Conservation (phyloP, 2,797 vertebrate species). For the Hoplostethus atlanticus region DNA sequence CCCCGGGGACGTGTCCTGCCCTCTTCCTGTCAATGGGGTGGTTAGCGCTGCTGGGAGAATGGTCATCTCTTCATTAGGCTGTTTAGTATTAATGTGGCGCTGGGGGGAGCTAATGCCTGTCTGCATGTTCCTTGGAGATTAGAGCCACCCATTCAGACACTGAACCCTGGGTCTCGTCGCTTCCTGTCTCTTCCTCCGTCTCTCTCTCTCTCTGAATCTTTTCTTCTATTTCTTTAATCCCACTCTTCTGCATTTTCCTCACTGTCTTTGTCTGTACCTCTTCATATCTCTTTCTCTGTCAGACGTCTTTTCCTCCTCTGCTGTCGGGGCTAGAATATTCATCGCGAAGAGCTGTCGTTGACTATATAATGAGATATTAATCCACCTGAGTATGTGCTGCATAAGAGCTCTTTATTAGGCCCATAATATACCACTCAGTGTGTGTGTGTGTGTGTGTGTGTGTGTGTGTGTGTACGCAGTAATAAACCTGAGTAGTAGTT, state of each 20-base stretch:
- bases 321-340: conserved; percentile 46
- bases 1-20: conserved; percentile 42
- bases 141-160: conserved; percentile 60
- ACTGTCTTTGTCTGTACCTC: conserved; percentile 1
- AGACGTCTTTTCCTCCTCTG: not conserved
- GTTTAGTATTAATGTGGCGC: conserved; percentile 42
- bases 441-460: conserved; percentile 10
- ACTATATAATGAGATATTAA: conserved; percentile 77
- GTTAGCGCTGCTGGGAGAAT: conserved; percentile 38
- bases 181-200: conserved; percentile 3
- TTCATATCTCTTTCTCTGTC: conserved; percentile 29
- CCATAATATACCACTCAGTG: conserved; percentile 51
- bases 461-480: conserved; percentile 26
- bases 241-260: conserved; percentile 6
- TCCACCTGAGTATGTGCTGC: conserved; percentile 60
- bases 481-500: conserved; percentile 65
- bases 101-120: conserved; percentile 6
- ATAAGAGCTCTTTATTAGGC: conserved; percentile 77
- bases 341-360: conserved; percentile 51
- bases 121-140: conserved; percentile 31
- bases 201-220: not conserved
- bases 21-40: conserved; percentile 19
- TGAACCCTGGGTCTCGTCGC: conserved; percentile 49
- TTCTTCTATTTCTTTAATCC: not conserved
- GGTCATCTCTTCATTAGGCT: conserved; percentile 52